phyloP scores from a whole-genome alignment of 2,888 invertebrate genomes.

The Hololepta plana region DNA sequence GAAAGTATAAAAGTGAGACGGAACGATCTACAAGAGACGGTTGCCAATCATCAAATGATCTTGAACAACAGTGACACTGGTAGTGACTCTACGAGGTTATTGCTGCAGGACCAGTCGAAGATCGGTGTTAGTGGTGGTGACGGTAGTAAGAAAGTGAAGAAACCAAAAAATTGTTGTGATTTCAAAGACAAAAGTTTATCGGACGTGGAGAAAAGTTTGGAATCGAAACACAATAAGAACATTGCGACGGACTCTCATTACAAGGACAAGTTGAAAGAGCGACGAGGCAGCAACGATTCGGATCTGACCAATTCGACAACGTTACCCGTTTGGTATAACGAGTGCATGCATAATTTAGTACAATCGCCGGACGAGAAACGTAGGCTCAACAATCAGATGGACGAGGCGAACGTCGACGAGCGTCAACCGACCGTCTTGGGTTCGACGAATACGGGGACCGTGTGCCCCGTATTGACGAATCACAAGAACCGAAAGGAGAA shows the following conservation, averaged over 20 bases:
- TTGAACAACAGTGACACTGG: constrained; percentile 8
- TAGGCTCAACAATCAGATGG: constrained; percentile 38
- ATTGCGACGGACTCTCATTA: no score
- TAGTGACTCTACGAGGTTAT: constrained; percentile 5
- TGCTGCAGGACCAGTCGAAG: constrained; percentile 10
- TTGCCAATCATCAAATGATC: constrained; percentile 5
- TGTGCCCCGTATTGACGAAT: constrained; percentile 27
- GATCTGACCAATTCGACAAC: no score
- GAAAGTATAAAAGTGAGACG: constrained; percentile 14
- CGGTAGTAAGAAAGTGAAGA: constrained; percentile 18
- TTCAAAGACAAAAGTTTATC: constrained; percentile 5
- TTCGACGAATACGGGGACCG: constrained; percentile 52
- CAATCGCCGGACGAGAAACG: constrained; percentile 43
- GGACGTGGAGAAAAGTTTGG: constrained; percentile 5
- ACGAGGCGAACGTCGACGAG: constrained; percentile 17
- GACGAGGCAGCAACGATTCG: constrained; percentile 34
- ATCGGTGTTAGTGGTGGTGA: constrained; percentile 9
- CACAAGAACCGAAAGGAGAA: constrained; percentile 23
- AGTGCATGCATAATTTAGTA: no score
- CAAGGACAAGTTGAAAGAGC: constrained; percentile 28
- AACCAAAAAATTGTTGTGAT: constrained; percentile 19
- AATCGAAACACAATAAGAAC: constrained; percentile 7
- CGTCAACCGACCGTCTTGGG: constrained; percentile 29
- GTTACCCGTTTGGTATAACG: no score
- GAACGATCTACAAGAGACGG: neutral